Base-by-base conservation (phyloP, 2,797 vertebrate genomes). In the Poeciliopsis turneri region DNA sequence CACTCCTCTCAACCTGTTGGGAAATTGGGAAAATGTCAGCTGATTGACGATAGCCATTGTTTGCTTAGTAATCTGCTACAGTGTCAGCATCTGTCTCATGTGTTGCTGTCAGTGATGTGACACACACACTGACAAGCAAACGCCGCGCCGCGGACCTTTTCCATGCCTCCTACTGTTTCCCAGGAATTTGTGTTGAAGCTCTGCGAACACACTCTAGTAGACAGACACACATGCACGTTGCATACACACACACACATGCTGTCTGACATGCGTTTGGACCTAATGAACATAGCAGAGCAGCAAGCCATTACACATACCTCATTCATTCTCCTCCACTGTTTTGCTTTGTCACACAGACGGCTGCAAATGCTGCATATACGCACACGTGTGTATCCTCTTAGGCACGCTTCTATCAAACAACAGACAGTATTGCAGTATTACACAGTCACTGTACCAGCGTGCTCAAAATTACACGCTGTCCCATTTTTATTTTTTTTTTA, bases 201-300 rank as follows among this genome's bases (percentile, higher is more conserved):
- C 90, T 89, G 78, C 82, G 87, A 88, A 88, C 87, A 90, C 69
- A 81, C 72, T 77, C 71, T 1, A 2, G 51, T 82, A 53, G 64
- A 83, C 72, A 80, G 53, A 86, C 80, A 70, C 59, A 75, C 10
- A 16, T 16, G 13, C 46, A 46, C 46, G 11, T 46, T 88, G 77
- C 9, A 11, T 81, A 85, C 88, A 88, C 87, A 89, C 87, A 89
- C 71, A 78, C 75, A 74, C 70, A 74, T 76, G 71, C 59, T 76
- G 74, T 70, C 74, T 72, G 64, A 77, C 74, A 75, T 71, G 76
- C 71, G 1, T 73, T 72, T 55, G 25, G 70, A 77, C 74, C 78
- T 91, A 90, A 92, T 89, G 90, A 78, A 92, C 88, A 88, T 79
- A 88, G 78, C 90, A 81, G 89, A 93, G 86, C 82, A 88, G 79